Percentiles rank a stretch among this genome's conserved stretches.
These are phyloP conservation scores for Morpho deidamia DNA, from an alignment of 2,888 invertebrate genomes.

Conservation along the genomic window DNA sequence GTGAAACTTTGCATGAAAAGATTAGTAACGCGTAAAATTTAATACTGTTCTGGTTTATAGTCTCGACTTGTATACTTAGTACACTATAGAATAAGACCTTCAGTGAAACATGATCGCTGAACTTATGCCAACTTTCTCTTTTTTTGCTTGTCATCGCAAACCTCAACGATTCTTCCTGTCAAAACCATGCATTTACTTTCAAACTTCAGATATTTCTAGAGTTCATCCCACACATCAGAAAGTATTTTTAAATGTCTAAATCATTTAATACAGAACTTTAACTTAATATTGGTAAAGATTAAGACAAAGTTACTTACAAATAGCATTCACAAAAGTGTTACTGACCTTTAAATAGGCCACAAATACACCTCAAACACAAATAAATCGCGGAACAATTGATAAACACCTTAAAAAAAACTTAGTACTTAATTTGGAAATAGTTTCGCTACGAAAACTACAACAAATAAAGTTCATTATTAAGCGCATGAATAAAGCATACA, in stretches of 20 bases:
- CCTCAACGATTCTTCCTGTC: background rate
- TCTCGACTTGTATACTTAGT: no score
- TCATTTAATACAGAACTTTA: background rate
- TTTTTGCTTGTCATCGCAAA: no score
- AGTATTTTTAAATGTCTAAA: background rate
- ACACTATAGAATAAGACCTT: no score
- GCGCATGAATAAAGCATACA: background rate
- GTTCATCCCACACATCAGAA: background rate
- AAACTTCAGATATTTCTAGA: slow-evolving; percentile 3
- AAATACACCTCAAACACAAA: slow-evolving; percentile 31
- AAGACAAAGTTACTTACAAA: slow-evolving; percentile 29
- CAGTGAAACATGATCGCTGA: no score
- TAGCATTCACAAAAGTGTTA: slow-evolving; percentile 31
- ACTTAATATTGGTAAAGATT: background rate
- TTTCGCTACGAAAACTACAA: background rate
- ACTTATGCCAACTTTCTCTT: no score
- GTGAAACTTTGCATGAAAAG: no score
- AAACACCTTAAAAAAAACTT: slow-evolving; percentile 9
- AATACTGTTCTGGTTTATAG: no score
- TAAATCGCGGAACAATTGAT: slow-evolving; percentile 21
- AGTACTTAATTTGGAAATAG: background rate
- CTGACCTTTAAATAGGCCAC: slow-evolving; percentile 54
- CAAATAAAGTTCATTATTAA: background rate
- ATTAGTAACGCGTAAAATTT: no score
- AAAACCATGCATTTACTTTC: slow-evolving; percentile 12